Percentiles rank a stretch among this genome's conserved stretches.
phyloP scores from a whole-genome alignment of 2,797 vertebrate species.

The Hyperoplus immaculatus region DNA sequence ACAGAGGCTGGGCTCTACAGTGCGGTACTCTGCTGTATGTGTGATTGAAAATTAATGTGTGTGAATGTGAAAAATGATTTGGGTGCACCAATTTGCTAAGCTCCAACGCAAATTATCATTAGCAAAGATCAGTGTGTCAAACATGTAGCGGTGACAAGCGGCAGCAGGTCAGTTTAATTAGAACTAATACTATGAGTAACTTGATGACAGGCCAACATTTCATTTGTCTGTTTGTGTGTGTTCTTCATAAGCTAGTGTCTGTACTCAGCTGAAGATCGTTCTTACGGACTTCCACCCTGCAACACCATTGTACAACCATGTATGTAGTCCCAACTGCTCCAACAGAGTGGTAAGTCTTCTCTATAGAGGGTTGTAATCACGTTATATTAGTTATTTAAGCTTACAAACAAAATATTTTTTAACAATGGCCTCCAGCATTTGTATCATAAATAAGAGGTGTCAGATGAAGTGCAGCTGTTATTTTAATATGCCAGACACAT shows the following conservation, averaged over 20 bases:
- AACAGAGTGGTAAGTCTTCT: too few relatives aligned
- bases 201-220: conserved; percentile 13
- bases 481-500: neutral
- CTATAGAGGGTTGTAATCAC: neutral
- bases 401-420: neutral
- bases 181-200: too few relatives aligned
- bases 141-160: neutral
- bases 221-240: conserved; percentile 30
- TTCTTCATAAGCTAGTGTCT: conserved; percentile 44
- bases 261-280: conserved; percentile 27
- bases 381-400: neutral
- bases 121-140: neutral
- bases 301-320: neutral
- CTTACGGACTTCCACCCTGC: neutral
- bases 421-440: neutral
- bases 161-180: conserved; percentile 33
- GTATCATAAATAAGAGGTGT: neutral
- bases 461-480: neutral
- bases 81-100: too few relatives aligned
- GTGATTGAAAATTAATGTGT: too few relatives aligned
- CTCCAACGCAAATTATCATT: too few relatives aligned
- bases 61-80: too few relatives aligned
- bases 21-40: too few relatives aligned
- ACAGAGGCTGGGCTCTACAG: too few relatives aligned
- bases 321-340: neutral